A percentile compares a stretch with the other conserved stretches of the same genome.
phyloP scores from a whole-genome alignment of 2,888 invertebrate genomes.

The Drosophila lutescens region DNA sequence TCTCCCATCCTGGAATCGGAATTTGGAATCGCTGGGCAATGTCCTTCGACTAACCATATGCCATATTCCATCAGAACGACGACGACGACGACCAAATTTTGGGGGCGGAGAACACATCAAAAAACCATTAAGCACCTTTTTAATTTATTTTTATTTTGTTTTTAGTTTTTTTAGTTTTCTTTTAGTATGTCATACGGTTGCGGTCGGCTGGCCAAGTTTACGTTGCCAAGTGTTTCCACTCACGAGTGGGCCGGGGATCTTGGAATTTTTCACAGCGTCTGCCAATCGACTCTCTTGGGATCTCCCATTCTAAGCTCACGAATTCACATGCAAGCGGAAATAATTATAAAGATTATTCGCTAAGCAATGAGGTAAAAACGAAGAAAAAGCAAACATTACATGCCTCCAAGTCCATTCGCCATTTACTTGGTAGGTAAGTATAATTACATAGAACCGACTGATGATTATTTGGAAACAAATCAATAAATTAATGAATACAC shows the following conservation, averaged over 20 bases:
- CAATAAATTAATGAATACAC: constrained; percentile 2
- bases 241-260: constrained; percentile 3
- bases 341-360: constrained; percentile 56
- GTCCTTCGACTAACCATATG: constrained; percentile 22
- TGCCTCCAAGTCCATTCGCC: constrained; percentile 15
- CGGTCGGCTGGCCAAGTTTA: constrained; percentile 26
- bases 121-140: constrained; percentile 18
- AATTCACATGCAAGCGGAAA: constrained; percentile 64
- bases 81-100: constrained; percentile 3
- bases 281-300: constrained; percentile 4
- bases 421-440: neutral
- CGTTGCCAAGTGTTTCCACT: neutral
- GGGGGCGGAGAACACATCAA: constrained; percentile 16
- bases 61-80: neutral
- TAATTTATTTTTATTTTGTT: constrained; percentile 28
- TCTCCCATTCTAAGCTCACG: constrained; percentile 33
- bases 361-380: constrained; percentile 19
- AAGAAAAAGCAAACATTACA: constrained; percentile 8
- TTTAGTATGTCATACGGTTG: constrained; percentile 32
- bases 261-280: constrained; percentile 6
- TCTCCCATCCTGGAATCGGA: neutral
- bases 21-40: neutral
- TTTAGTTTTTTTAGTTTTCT: neutral
- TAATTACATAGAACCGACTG: neutral
- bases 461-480: constrained; percentile 6